Percentiles rank a stretch among this genome's conserved stretches.
Evolutionary conservation across 2,113 vertebrate species (phyloP).

Genomic region (Mustelus asterias): DNA sequence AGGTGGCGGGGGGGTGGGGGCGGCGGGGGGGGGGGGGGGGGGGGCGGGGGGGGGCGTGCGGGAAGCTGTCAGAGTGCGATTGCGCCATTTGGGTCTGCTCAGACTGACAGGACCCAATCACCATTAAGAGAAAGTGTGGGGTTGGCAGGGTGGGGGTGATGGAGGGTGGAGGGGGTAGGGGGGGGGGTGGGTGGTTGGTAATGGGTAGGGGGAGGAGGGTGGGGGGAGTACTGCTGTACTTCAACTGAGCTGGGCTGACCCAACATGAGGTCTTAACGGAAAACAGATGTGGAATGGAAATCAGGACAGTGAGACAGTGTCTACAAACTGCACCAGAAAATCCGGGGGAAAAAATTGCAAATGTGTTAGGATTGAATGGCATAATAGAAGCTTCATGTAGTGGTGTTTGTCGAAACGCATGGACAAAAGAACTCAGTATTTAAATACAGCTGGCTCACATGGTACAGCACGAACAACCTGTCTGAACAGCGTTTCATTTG

Average conservation of each 20-base stretch:
- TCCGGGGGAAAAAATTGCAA: background rate
- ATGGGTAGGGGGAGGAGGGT: background rate
- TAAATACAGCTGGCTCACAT: background rate
- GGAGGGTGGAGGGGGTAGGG: background rate
- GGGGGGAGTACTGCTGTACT: background rate
- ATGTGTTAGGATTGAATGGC: background rate
- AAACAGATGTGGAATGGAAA: conserved; percentile 29
- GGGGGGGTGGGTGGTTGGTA: background rate
- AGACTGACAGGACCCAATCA: background rate
- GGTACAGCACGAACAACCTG: background rate
- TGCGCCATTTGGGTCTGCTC: background rate
- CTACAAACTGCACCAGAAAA: background rate
- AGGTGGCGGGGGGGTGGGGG: background rate
- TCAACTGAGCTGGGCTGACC: background rate
- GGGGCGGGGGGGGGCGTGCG: no score
- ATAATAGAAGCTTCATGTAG: background rate
- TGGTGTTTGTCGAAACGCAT: background rate
- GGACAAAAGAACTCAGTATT: background rate
- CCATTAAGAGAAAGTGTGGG: background rate
- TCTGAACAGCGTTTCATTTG: background rate
- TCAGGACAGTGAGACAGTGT: conserved; percentile 22
- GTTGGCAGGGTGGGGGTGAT: background rate
- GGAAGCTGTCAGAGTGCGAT: background rate
- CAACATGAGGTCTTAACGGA: conserved; percentile 13
- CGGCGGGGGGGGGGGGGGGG: background rate